Percentiles rank a stretch among this genome's conserved stretches.
Evolutionary conservation across 2,113 vertebrate species (phyloP).

Genomic region (Diadophis punctatus): DNA sequence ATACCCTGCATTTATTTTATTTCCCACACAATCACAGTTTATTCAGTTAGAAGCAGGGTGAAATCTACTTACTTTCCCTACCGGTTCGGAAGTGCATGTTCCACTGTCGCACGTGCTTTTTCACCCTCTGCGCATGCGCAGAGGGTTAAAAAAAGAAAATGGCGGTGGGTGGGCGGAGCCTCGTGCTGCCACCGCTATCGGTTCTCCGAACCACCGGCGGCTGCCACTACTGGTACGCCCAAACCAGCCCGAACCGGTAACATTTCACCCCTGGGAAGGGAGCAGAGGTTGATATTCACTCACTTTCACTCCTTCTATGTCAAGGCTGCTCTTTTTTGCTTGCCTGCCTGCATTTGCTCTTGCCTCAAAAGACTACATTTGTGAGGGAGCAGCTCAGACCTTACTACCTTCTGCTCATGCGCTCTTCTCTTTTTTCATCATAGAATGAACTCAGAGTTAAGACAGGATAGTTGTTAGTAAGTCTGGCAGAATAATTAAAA

Average conservation of each 20-base stretch:
- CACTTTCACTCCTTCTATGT: background rate
- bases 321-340: conserved; percentile 33
- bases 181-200: too few relatives aligned
- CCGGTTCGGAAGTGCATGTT: too few relatives aligned
- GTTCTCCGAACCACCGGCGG: too few relatives aligned
- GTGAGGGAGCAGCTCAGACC: conserved; percentile 1
- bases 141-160: too few relatives aligned
- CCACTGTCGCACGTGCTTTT: too few relatives aligned
- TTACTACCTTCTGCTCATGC: background rate
- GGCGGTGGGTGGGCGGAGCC: too few relatives aligned
- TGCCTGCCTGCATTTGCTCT: background rate
- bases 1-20: background rate
- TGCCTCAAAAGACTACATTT: background rate
- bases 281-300: background rate
- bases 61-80: too few relatives aligned
- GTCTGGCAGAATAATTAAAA: background rate
- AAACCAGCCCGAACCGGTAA: too few relatives aligned
- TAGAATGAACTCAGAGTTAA: background rate
- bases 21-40: background rate
- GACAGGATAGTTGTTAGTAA: background rate
- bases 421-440: background rate
- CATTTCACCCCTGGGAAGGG: background rate
- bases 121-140: too few relatives aligned
- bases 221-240: too few relatives aligned
- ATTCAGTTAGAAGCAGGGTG: background rate